Evolutionary conservation across 1,140 invertebrate species (phyloP).

Genomic region (Ostrea denselamellosa): DNA sequence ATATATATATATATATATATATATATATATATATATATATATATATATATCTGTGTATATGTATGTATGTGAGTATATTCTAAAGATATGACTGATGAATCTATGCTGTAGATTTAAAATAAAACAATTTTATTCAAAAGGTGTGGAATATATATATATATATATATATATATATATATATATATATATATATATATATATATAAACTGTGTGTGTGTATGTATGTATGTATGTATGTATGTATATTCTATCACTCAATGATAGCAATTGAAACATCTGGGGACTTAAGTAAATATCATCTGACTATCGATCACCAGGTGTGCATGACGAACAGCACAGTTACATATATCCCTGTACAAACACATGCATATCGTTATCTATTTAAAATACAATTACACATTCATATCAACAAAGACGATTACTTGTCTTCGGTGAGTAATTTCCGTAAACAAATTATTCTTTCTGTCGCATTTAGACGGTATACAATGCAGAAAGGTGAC

Average conservation of each 20-base stretch:
- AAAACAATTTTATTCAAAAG: neutral
- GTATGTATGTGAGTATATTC: too few relatives aligned
- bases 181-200: too few relatives aligned
- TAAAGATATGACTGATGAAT: neutral
- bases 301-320: neutral
- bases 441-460: conserved; percentile 28
- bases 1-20: too few relatives aligned
- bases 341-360: neutral
- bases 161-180: too few relatives aligned
- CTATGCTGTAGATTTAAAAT: neutral
- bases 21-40: too few relatives aligned
- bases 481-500: conserved; percentile 3
- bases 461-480: neutral
- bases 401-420: neutral
- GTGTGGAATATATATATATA: too few relatives aligned
- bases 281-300: neutral
- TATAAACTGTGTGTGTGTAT: too few relatives aligned
- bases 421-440: conserved; percentile 8
- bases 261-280: neutral
- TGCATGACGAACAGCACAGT: neutral
- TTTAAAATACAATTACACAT: conserved; percentile 8
- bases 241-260: too few relatives aligned
- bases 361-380: neutral
- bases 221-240: too few relatives aligned
- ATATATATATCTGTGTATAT: too few relatives aligned